phyloP scores from a whole-genome alignment of 2,888 invertebrate genomes.

The Mythimna vitellina region DNA sequence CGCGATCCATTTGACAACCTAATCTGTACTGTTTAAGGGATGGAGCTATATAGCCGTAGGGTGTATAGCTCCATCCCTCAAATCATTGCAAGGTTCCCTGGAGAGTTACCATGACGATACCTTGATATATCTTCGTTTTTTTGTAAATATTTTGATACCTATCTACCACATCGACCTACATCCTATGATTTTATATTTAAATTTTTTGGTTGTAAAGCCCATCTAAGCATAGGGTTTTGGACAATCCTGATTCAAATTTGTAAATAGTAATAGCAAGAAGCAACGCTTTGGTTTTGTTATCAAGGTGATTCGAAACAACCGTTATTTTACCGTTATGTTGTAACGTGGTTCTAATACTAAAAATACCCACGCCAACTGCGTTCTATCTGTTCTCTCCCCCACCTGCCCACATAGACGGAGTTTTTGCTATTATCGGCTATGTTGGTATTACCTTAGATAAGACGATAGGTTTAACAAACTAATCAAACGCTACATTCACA shows the following conservation, averaged over 20 bases:
- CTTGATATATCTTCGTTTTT: too few species aligned
- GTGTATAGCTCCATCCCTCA: too few species aligned
- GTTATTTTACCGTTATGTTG: conserved; percentile 36
- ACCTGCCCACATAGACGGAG: conserved; percentile 29
- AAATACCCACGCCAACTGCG: conserved; percentile 39
- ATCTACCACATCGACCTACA: too few species aligned
- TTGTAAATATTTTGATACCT: neutral
- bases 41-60: too few species aligned
- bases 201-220: neutral
- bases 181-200: neutral
- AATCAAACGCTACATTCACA: neutral
- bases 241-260: too few species aligned
- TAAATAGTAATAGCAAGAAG: neutral
- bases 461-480: neutral
- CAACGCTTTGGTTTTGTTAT: neutral
- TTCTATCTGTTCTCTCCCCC: conserved; percentile 30
- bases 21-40: neutral
- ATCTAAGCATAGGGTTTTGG: too few species aligned
- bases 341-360: conserved; percentile 38
- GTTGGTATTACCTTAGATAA: conserved; percentile 23
- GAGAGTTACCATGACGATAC: neutral
- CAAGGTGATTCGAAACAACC: conserved; percentile 2
- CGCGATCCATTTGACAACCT: too few species aligned
- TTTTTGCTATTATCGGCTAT: conserved; percentile 24
- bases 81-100: too few species aligned